Evolutionary conservation across 2,797 vertebrate species (phyloP).

Genomic region (Danio kyathit): DNA sequence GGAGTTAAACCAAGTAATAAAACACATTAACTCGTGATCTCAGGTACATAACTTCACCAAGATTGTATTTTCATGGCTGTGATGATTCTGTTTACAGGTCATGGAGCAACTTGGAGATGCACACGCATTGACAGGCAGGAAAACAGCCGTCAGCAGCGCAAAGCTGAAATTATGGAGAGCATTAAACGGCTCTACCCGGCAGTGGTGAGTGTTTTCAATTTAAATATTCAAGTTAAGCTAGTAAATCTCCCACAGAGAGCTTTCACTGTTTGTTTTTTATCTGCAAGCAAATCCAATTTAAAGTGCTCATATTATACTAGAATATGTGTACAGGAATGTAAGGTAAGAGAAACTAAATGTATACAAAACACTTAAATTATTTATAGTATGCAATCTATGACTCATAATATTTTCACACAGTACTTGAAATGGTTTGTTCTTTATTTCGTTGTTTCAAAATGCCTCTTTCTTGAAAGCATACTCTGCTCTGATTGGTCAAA

Average conservation of each 20-base stretch:
- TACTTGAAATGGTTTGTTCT: no score
- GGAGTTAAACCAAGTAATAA: slow-evolving; percentile 91
- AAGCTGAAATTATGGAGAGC: slow-evolving; percentile 98
- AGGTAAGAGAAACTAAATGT: no score
- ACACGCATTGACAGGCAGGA: slow-evolving; percentile 96
- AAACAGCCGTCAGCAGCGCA: slow-evolving; percentile 94
- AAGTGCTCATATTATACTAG: not conserved
- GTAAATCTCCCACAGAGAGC: not conserved
- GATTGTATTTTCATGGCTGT: slow-evolving; percentile 1
- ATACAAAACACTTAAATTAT: no score
- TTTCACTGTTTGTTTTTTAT: not conserved
- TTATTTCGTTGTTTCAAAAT: no score
- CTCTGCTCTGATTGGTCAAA: no score
- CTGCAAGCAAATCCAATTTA: not conserved
- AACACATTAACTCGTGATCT: not conserved
- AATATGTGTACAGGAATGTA: no score
- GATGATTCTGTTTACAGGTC: slow-evolving; percentile 73
- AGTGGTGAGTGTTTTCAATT: slow-evolving; percentile 77
- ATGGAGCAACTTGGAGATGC: slow-evolving; percentile 97
- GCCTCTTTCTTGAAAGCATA: no score
- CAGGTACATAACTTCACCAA: not conserved
- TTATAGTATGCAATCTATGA: no score
- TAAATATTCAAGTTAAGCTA: not conserved
- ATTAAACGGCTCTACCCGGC: slow-evolving; percentile 95
- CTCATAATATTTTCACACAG: no score